phyloP scores from a whole-genome alignment of 1,140 invertebrate genomes.

The Sycophila sp. region DNA sequence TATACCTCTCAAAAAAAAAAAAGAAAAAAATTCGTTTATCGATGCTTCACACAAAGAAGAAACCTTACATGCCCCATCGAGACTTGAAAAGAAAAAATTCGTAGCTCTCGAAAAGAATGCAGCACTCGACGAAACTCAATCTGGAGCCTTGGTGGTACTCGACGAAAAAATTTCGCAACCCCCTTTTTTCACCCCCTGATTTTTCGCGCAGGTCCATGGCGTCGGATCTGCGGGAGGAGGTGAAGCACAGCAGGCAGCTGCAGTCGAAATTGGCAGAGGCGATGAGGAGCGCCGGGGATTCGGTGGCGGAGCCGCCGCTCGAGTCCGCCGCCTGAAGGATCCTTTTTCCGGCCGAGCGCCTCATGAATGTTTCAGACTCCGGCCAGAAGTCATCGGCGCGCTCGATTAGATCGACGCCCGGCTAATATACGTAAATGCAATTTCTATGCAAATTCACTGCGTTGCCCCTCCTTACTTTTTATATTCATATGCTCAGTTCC shows the following conservation, averaged over 20 bases:
- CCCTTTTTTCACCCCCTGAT: no score
- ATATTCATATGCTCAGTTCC: no score
- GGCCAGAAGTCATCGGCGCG: not conserved
- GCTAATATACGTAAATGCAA: constrained; percentile 20
- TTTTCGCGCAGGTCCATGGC: not conserved
- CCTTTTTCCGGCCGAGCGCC: no score
- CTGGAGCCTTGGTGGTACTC: no score
- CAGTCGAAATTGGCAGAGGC: not conserved
- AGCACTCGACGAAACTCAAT: no score
- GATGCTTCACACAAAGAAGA: no score
- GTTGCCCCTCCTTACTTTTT: not conserved
- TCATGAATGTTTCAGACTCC: constrained; percentile 10
- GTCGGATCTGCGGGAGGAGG: not conserved
- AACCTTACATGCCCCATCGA: no score
- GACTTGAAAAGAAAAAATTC: no score
- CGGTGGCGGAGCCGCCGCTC: not conserved
- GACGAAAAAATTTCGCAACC: no score
- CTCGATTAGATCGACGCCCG: constrained; percentile 1
- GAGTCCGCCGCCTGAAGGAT: not conserved
- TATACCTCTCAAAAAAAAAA: no score
- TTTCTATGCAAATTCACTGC: constrained; percentile 20
- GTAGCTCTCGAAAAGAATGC: no score
- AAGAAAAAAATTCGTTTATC: no score
- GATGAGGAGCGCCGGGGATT: not conserved
- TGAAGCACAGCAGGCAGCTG: not conserved